Base-by-base conservation (phyloP, 35 echinoderm and acorn worm species). In the Stichopus chloronotus region DNA sequence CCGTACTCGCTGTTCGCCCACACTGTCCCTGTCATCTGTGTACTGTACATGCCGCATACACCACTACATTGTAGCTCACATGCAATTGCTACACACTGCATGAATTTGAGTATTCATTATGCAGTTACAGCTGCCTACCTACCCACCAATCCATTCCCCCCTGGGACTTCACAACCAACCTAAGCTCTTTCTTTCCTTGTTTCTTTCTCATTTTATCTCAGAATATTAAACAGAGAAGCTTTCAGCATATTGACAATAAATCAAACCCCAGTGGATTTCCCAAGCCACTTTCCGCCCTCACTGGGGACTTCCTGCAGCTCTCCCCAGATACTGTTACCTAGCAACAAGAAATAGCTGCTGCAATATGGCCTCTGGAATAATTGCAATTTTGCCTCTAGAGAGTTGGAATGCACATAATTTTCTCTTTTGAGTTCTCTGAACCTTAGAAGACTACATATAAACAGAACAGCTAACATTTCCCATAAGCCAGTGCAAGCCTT, bases 211-310 rank as follows among this genome's bases (percentile, higher is more conserved):
- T 89, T 89, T 89, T 89, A 89, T 89, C 61, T 71, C 52, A 25
- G 87, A 89, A 89, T 87, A 87, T 89, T 83, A 89, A 89, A 63
- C 87, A 89, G 57, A 53, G 56, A 91, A 59, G 90, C 90, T 91
- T 91, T 78, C 90, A 91, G 90, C 90, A 76, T 77, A 77, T 91
- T 91, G 90, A 78, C 90, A 91, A 91, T 91, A 91, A 91, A 91
- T 91, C 76, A 91, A 91, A 21, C 76, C 90, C 90, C 90, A 78
- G 76, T 59, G 90, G 90, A 91, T 58, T 65, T 91, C 76, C 90
- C 90, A 91, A 91, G 90, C 90, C 76, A 79, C 90, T 91, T 91
- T 91, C 56, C 90, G 19, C 69, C 54, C 76, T 59, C 69, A 79
- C 90, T 78, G 52, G 76, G 72, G 69, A 91, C 56, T 91, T 79